Base-by-base conservation (phyloP, 2,888 invertebrate genomes). In the Eremobia ochroleuca region DNA sequence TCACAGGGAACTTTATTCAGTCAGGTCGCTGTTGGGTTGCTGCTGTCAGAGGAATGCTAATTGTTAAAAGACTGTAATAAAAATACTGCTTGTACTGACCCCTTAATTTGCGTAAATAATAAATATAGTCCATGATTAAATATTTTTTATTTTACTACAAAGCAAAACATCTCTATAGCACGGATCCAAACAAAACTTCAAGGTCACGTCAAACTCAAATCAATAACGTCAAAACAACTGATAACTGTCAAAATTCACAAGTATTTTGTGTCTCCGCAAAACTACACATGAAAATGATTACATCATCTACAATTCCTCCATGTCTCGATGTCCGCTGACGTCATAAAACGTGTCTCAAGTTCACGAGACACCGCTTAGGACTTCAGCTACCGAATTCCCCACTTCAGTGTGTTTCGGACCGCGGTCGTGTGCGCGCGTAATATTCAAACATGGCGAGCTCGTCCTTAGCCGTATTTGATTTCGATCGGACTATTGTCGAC, bases 401-500 rank as follows among this genome's bases (percentile, higher is more conserved):
- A 59, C 61, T 83, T 86, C 93, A 94, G 93, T 93, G 67, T 82
- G 77, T 80, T 73, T 73, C 71, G 59, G 76, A 78, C 79, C 34
- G 85, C 80, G 76, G 84, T 67, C 40, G 69, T 59, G 90, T 85
- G 90, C 91, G 92, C 91, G 93, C 92, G 92, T 78, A 80, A 75
- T 79, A 76, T 81, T 76, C 28, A 72, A 91, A 88, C 13, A 96
- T 96, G 96, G 87, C 93, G 84, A 71, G 28, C 13, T 5, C 79
- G 49, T 94, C 91, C 2, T 87, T 97, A 75, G 96, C 96, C 0
- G 92, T 97, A 62, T 97, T 97, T 85, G 97, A 97, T 91, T 97
- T 97, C 80, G 97, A 97, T 80, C 95, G 95, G 37, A 97, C 97
- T 18, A 93, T 97, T 31, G 96, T 96, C 0, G 93, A 94, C 61